Evolutionary conservation across 2,113 vertebrate genomes (phyloP), one percentile per base, ranked within the genome.

Genomic region (Madoqua kirkii): DNA sequence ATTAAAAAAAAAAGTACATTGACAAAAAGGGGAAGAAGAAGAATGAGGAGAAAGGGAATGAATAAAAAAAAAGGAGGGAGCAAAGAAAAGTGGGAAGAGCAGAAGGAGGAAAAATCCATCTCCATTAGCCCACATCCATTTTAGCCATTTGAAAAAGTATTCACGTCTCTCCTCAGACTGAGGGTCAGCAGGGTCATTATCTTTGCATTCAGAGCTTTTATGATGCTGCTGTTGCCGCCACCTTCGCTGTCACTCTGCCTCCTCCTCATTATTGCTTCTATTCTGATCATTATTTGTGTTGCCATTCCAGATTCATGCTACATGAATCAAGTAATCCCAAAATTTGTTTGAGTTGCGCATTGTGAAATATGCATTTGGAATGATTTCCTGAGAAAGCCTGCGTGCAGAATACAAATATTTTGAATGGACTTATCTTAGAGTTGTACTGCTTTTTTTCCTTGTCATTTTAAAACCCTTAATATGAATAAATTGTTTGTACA

Each of bases 381-480:
- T 92, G 91, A 87, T 95, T 97, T 89, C 91, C 83, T 93, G 95
- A 87, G 95, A 98, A 95, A 97, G 91, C 87, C 87, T 95, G 93
- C 54, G 54, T 82, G 43, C 89, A 97, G 84, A 98, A 96, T 67
- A 96, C 96, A 98, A 97, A 98, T 97, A 96, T 97, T 96, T 97
- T 98, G 95, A 97, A 97, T 97, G 94, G 67, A 97, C 94, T 97
- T 98, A 97, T 97, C 97, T 97, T 76, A 43, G 81, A 95, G 93
- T 95, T 94, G 74, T 86, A 78, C 95, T 98, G 97, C 93, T 97
- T 96, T 98, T 96, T 96, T 93, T 96, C 91, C 93, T 93, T 98
- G 97, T 97, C 96, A 97, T 96, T 97, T 98, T 52, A 98, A 98
- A 97, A 94, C 96, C 62, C 89, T 98, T 97, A 96, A 97, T 98